Evolutionary conservation across 2,113 vertebrate species (phyloP).

Genomic region (Pandion haliaetus): DNA sequence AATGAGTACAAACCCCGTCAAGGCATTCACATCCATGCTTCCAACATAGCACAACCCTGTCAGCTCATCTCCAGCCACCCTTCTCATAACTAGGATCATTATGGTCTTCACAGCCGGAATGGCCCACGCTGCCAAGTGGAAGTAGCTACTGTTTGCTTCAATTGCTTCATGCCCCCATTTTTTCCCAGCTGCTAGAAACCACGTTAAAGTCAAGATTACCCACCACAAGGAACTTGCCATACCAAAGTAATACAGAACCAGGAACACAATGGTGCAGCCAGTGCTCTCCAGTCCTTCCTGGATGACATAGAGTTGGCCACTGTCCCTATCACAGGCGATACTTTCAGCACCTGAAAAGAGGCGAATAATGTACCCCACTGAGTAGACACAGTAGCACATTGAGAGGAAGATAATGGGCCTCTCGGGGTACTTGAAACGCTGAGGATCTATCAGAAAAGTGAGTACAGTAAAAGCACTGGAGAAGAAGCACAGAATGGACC

Average conservation of each 20-base stretch:
- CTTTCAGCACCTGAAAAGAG: conserved; percentile 92
- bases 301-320: conserved; percentile 93
- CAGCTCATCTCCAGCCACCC: conserved; percentile 95
- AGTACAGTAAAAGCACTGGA: conserved; percentile 97
- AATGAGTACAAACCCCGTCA: conserved; percentile 92
- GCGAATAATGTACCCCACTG: conserved; percentile 92
- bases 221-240: conserved; percentile 99
- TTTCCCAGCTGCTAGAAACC: conserved; percentile 95
- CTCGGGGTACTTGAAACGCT: conserved; percentile 95
- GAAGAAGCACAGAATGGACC: conserved; percentile 94
- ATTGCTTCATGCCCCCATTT: conserved; percentile 99
- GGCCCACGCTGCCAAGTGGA: conserved; percentile 95
- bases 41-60: conserved; percentile 95
- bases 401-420: conserved; percentile 97
- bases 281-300: conserved; percentile 98
- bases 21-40: conserved; percentile 92
- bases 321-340: conserved; percentile 93
- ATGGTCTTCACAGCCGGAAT: conserved; percentile 95
- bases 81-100: conserved; percentile 92
- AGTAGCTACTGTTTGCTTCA: conserved; percentile 97
- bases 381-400: conserved; percentile 98
- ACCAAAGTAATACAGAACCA: conserved; percentile 96
- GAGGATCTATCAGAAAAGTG: conserved; percentile 93
- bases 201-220: conserved; percentile 94
- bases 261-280: conserved; percentile 95